Conservation (phyloP, 2,888 invertebrate genomes). For the Urechis unicinctus region DNA sequence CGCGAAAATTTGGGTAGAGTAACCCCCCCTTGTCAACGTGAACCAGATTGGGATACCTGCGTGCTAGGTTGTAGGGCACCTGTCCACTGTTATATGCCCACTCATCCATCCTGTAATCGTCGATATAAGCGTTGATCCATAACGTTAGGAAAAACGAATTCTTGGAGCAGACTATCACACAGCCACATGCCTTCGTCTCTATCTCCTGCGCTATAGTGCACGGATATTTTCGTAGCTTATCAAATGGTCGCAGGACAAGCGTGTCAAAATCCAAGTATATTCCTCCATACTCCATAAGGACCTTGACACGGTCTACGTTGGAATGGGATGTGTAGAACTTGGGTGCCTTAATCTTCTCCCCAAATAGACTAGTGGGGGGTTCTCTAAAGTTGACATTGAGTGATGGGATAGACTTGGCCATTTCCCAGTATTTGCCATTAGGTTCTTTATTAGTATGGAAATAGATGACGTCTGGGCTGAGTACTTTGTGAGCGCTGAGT, state of each 20-base stretch:
- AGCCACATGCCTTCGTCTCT: constrained; percentile 24
- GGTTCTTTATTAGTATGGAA: constrained; percentile 26
- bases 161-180: constrained; percentile 23
- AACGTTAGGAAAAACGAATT: constrained; percentile 21
- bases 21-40: constrained; percentile 19
- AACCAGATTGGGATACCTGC: constrained; percentile 22
- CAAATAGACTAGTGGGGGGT: constrained; percentile 21
- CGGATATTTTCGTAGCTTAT: constrained; percentile 18
- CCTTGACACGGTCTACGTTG: constrained; percentile 24
- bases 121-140: constrained; percentile 26
- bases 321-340: constrained; percentile 25
- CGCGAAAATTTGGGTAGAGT: constrained; percentile 23
- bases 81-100: constrained; percentile 28
- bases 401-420: constrained; percentile 15
- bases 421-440: constrained; percentile 22
- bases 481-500: constrained; percentile 22
- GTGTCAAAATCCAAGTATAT: constrained; percentile 27
- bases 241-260: constrained; percentile 20
- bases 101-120: constrained; percentile 24
- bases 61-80: constrained; percentile 24
- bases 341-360: constrained; percentile 20
- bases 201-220: constrained; percentile 19
- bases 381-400: constrained; percentile 18
- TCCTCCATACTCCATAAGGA: constrained; percentile 24
- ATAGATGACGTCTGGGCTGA: constrained; percentile 19